Evolutionary conservation across 2,797 vertebrate genomes (phyloP), one percentile per base, ranked within the genome.

Genomic region (Sebastes iracundus): DNA sequence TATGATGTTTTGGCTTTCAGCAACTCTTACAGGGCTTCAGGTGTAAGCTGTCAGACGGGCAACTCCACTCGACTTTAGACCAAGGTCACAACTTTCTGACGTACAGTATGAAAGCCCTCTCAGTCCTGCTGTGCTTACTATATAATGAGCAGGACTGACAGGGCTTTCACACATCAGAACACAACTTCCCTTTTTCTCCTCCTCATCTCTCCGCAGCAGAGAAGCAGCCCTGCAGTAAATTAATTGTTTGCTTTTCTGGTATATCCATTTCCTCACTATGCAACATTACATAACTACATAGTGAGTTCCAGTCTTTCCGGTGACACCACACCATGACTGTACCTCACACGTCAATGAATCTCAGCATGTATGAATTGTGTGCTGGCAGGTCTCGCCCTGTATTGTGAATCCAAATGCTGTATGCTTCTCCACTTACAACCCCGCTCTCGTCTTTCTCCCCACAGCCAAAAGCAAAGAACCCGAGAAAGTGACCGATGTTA

Each of bases 381-480:
- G 7, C 27, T 46, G 1, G 23, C 61, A 13, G n/a, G 33, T 71
- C 61, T 72, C 22, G 1, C 71, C 74, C 66, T 66, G 32, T 64
- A 64, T 89, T 87, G 75, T 89, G 71, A 62, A 66, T 63, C 5
- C 64, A 60, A 84, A 84, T 6, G 18, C 25, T 22, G 12, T 25
- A 3, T n/a, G 12, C 56, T 52, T 61, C 86, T 88, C 18, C 10
- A 23, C 30, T 92, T 87, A 80, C 84, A 85, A 55, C 62, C 4
- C 7, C 5, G 2, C 83, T 88, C 77, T 90, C 77, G 8, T 79
- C 65, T 87, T 93, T 87, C 72, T 91, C 61, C 87, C 95, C 86
- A n/a, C 94, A 99, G 98, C 96, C 92, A 99, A 98, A 97, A 96
- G 96, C 95, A 99, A 96, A 96, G 98, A 99, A 93, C 96, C 96